phyloP scores from a whole-genome alignment of 2,888 invertebrate species.

The Pristionchus japonicus region DNA sequence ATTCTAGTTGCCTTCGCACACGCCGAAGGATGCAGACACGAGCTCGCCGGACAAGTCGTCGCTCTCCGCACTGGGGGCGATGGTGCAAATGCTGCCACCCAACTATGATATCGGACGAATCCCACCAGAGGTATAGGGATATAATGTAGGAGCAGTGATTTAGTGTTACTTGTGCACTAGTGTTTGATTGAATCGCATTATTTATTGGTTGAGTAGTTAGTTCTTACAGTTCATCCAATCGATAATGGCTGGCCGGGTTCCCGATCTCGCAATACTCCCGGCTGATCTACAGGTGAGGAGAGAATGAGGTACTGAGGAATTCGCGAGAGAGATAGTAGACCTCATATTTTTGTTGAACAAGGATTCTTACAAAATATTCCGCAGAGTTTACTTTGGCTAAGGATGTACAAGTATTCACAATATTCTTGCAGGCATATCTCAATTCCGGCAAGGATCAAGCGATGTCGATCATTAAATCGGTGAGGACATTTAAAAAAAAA shows the following conservation, averaged over 20 bases:
- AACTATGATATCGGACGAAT: neutral
- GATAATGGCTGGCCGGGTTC: neutral
- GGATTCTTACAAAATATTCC: no score
- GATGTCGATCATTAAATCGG: neutral
- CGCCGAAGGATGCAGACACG: neutral
- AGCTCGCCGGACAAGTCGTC: neutral
- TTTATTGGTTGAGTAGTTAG: neutral
- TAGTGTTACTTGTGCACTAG: no score
- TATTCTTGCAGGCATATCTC: neutral
- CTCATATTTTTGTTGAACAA: no score
- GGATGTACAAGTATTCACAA: no score
- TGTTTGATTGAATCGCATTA: neutral
- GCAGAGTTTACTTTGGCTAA: no score
- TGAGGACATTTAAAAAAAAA: no score
- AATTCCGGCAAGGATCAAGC: neutral
- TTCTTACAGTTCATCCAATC: slow-evolving; percentile 5
- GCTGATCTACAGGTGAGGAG: slow-evolving; percentile 35
- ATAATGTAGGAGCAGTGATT: neutral
- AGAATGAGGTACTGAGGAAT: no score
- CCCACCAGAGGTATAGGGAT: neutral
- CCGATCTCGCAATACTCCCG: slow-evolving; percentile 19
- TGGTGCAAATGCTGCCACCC: slow-evolving; percentile 23
- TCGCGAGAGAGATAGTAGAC: no score
- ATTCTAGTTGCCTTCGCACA: slow-evolving; percentile 6
- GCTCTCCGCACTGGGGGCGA: neutral